phyloP scores from a whole-genome alignment of 2,797 vertebrate genomes.

The Poecilia wingei region DNA sequence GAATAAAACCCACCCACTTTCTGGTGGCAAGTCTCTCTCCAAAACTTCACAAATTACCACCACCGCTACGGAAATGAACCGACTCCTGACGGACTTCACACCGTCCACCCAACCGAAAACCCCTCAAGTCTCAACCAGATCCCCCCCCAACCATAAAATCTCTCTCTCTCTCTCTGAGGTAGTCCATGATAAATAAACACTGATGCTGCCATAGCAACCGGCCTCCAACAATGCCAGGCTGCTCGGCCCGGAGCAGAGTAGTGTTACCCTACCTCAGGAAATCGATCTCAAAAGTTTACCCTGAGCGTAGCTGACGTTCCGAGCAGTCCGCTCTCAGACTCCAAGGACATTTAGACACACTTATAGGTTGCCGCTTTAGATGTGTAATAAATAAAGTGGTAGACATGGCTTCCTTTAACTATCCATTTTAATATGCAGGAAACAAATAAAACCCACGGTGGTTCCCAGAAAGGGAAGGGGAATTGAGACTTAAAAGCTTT shows the following conservation, averaged over 20 bases:
- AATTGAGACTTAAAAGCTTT: constrained; percentile 48
- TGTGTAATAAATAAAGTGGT: constrained; percentile 4
- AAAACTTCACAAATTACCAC: neutral
- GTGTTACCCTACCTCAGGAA: constrained; percentile 54
- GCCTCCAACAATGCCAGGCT: constrained; percentile 60
- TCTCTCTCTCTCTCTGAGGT: constrained; percentile 53
- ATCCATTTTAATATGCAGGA: constrained; percentile 17
- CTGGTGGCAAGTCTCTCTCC: neutral
- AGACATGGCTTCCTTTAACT: constrained; percentile 28
- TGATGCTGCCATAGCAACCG: constrained; percentile 65
- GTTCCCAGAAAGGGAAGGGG: constrained; percentile 28
- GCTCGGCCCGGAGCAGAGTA: constrained; percentile 50
- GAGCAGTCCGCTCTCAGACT: constrained; percentile 9
- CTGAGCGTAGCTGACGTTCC: constrained; percentile 30
- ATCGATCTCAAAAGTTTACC: constrained; percentile 54
- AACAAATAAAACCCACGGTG: constrained; percentile 35
- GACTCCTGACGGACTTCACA: neutral
- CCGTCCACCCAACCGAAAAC: neutral
- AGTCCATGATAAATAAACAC: constrained; percentile 62
- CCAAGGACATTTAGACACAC: constrained; percentile 14
- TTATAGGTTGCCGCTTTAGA: constrained; percentile 10
- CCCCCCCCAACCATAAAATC: constrained; percentile 39
- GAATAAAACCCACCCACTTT: neutral
- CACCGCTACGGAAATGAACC: neutral
- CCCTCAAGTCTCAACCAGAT: constrained; percentile 16